Base-by-base conservation (phyloP, 2,888 invertebrate species). In the Thymelicus lineola region DNA sequence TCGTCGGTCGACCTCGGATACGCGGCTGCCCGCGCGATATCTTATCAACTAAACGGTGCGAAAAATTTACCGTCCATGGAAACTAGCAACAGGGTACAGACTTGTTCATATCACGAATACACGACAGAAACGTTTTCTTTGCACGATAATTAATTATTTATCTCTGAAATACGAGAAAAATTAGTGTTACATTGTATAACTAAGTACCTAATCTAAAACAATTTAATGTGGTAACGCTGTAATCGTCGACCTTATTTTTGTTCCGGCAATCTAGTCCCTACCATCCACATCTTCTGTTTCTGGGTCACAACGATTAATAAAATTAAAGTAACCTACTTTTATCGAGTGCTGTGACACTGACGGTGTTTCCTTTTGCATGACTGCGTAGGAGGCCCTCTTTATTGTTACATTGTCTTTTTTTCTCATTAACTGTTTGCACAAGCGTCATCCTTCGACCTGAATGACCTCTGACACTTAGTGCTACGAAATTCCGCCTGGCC, bases 251-350 rank as follows among this genome's bases (percentile, higher is more conserved):
- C 70, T 73, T 66, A 72, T 74, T 73, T 67, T 73, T 58, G 58
- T 69, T 42, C 63, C 69, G 63, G 63, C 63, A 64, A 50, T 64
- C 74, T 75, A 74, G 73, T 75, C 77, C 80, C 77, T 80, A 45
- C 78, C 79, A 80, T 81, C 79, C 75, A 78, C 83, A 80, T 80
- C 79, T 81, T 80, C 84, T 82, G 83, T 91, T 92, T 91, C 91
- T 93, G 90, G 92, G 93, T 90, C 91, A 88, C 82, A 82, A 87
- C 79, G 80, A 82, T 82, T 82, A 81, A 80, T 82, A 78, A 81
- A 80, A 81, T 83, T 82, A 82, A 90, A 88, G 91, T 91, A 91
- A 86, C 91, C 91, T 88, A 91, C 89, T 90, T 92, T 90, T 88
- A 85, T 89, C 86, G 85, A 86, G 84, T 83, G 83, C 88, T 87